phyloP scores from a whole-genome alignment of 1,140 invertebrate genomes.

The Pseudomyrmex concolor region DNA sequence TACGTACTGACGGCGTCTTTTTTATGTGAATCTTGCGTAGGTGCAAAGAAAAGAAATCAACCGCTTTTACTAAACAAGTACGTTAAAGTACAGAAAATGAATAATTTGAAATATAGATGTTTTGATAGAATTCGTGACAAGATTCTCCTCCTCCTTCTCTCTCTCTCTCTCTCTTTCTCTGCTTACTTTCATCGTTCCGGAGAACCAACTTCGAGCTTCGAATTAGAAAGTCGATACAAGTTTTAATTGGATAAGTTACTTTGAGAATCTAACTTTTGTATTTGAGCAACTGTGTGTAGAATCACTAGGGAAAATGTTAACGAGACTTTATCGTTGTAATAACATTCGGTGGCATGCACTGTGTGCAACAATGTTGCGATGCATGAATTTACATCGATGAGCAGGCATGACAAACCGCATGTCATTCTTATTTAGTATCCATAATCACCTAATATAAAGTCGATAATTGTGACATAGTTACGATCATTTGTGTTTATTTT shows the following conservation, averaged over 20 bases:
- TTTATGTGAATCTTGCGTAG: slow-evolving; percentile 1
- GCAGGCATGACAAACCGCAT: background rate
- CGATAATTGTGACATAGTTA: too few relatives aligned
- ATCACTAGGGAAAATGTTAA: slow-evolving; percentile 39
- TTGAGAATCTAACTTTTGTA: slow-evolving; percentile 36
- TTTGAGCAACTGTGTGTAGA: slow-evolving; percentile 3
- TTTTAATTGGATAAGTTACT: slow-evolving; percentile 66
- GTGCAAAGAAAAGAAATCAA: background rate
- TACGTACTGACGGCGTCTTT: background rate
- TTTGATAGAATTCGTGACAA: background rate
- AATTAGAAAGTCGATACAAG: slow-evolving; percentile 62
- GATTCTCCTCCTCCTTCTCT: background rate
- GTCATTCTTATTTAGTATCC: background rate
- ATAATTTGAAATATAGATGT: background rate
- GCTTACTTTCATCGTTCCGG: slow-evolving; percentile 18
- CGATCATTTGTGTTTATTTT: too few relatives aligned
- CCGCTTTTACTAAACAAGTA: background rate
- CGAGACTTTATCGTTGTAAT: slow-evolving; percentile 27
- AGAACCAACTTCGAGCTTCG: background rate
- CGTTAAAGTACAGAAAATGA: slow-evolving; percentile 2
- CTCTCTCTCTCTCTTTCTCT: background rate
- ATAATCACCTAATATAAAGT: too few relatives aligned
- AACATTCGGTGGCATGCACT: background rate
- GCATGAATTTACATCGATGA: slow-evolving; percentile 15
- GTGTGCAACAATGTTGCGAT: background rate